These are phyloP conservation scores for Styela clava DNA, from an alignment of 23 tunicate species.

Conservation along the genomic window DNA sequence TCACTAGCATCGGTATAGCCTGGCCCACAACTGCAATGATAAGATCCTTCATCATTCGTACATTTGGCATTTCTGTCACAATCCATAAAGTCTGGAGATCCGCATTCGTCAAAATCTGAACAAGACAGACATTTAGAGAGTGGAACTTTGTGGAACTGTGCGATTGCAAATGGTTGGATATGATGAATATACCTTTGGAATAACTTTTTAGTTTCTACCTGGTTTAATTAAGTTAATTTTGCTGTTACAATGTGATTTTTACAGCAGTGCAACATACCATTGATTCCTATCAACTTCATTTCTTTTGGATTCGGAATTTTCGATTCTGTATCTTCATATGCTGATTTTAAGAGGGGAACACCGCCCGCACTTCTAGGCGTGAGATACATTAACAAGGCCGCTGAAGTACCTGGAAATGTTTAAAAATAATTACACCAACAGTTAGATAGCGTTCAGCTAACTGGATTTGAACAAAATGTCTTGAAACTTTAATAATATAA, in stretches of 20 bases:
- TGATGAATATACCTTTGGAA: no score
- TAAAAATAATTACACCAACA: background rate
- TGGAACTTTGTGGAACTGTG: no score
- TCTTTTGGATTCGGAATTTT: constrained; percentile 17
- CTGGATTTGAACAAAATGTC: background rate
- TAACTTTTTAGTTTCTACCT: no score
- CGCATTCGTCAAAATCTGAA: constrained; percentile 61
- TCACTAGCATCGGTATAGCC: constrained; percentile 47
- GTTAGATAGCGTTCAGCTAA: background rate
- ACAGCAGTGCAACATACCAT: constrained; percentile 13
- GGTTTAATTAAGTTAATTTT: no score
- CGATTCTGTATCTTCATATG: constrained; percentile 12
- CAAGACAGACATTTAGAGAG: background rate
- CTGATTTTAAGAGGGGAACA: constrained; percentile 20
- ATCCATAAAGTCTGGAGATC: constrained; percentile 34
- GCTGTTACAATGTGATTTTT: background rate
- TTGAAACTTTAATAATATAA: background rate
- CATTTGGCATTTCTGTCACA: constrained; percentile 36
- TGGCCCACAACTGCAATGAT: constrained; percentile 26
- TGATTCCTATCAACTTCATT: background rate
- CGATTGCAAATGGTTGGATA: no score
- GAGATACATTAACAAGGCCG: constrained; percentile 2
- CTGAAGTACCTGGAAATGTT: constrained; percentile 11
- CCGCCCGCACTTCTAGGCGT: constrained; percentile 19
- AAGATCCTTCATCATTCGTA: constrained; percentile 31